phyloP scores from a whole-genome alignment of 2,797 vertebrate genomes.

The Enteromius radiatus region DNA sequence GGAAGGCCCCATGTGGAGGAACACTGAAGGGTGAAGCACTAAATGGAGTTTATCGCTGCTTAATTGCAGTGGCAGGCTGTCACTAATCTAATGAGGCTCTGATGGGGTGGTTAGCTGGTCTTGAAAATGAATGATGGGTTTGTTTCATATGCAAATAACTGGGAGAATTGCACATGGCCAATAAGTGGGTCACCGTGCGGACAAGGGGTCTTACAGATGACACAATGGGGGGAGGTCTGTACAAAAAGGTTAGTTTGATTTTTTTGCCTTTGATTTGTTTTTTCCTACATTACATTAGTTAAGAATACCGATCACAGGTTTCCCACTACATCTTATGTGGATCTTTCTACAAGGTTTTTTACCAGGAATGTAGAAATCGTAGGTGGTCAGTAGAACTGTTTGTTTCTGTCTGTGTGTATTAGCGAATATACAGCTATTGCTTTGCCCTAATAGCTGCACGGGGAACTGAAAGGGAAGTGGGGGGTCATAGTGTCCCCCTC shows the following conservation, averaged over 20 bases:
- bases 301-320: not conserved
- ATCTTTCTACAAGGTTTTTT: not conserved
- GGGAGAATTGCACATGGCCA: slow-evolving; percentile 74
- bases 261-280: slow-evolving; percentile 9
- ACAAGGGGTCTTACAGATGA: slow-evolving; percentile 63
- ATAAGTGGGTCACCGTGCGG: slow-evolving; percentile 80
- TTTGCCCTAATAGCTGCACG: slow-evolving; percentile 39
- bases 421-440: slow-evolving; percentile 11
- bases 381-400: slow-evolving; percentile 33
- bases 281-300: not conserved
- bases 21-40: slow-evolving; percentile 76
- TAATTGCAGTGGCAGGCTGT: slow-evolving; percentile 81
- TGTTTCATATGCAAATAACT: slow-evolving; percentile 84
- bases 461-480: slow-evolving; percentile 59
- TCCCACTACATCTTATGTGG: not conserved
- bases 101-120: slow-evolving; percentile 61
- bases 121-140: slow-evolving; percentile 84
- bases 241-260: slow-evolving; percentile 25
- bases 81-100: slow-evolving; percentile 81
- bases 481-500: slow-evolving; percentile 59
- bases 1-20: slow-evolving; percentile 65
- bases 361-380: slow-evolving; percentile 66
- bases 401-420: not conserved
- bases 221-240: slow-evolving; percentile 9
- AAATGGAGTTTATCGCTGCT: slow-evolving; percentile 68